These are phyloP conservation scores for Hypselothyrea guttata DNA, from an alignment of 2,888 invertebrate genomes.

Conservation along the genomic window DNA sequence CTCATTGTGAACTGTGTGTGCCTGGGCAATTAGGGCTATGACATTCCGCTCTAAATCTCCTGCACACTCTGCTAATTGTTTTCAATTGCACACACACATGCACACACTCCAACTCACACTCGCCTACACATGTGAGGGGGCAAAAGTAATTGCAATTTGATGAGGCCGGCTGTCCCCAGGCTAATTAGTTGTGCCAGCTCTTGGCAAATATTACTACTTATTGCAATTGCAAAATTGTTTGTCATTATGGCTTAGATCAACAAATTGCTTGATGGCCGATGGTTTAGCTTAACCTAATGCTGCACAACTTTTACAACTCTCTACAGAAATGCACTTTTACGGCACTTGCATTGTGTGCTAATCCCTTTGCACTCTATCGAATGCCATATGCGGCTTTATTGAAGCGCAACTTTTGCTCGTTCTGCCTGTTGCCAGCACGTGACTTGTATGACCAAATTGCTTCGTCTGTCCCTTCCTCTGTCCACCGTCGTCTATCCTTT, in stretches of 20 bases:
- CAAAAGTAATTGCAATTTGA: slow-evolving; percentile 54
- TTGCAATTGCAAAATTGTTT: slow-evolving; percentile 46
- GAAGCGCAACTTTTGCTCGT: slow-evolving; percentile 68
- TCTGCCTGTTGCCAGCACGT: slow-evolving; percentile 61
- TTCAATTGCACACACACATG: slow-evolving; percentile 62
- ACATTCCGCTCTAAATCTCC: slow-evolving; percentile 75
- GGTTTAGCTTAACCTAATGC: too few relatives aligned
- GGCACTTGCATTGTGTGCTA: slow-evolving; percentile 20
- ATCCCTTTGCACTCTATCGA: slow-evolving; percentile 1
- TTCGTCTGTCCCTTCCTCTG: not conserved
- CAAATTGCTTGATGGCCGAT: too few relatives aligned
- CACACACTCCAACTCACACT: slow-evolving; percentile 9
- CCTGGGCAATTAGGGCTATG: slow-evolving; percentile 63
- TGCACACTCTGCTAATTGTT: slow-evolving; percentile 75
- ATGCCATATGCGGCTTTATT: slow-evolving; percentile 41
- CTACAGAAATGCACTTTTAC: slow-evolving; percentile 29
- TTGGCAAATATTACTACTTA: slow-evolving; percentile 23
- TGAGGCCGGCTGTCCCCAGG: slow-evolving; percentile 38
- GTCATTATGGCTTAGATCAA: too few relatives aligned
- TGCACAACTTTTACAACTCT: too few relatives aligned
- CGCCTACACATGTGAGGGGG: too few relatives aligned
- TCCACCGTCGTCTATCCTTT: not conserved
- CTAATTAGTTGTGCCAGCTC: slow-evolving; percentile 55
- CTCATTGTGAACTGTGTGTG: slow-evolving; percentile 34
- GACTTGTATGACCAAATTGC: slow-evolving; percentile 65